A percentile compares a stretch with the other conserved stretches of the same genome.
These are phyloP conservation scores for Lophotis ruficrista DNA, from an alignment of 2,113 vertebrate genomes.

Conservation along the genomic window DNA sequence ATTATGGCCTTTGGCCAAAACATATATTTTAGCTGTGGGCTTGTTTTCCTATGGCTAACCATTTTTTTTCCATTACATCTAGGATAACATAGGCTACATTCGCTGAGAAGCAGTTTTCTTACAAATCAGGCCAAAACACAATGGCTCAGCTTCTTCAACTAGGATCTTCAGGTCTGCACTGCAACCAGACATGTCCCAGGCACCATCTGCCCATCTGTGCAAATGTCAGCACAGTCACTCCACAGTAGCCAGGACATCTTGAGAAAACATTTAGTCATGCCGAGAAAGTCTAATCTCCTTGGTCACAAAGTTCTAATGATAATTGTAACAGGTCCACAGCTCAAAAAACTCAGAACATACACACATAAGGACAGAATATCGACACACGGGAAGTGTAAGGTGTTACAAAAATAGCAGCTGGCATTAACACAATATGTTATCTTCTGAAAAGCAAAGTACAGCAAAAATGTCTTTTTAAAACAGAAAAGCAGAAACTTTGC, in stretches of 20 bases:
- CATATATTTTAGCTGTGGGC: neutral
- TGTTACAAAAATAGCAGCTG: constrained; percentile 20
- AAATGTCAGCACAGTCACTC: constrained; percentile 44
- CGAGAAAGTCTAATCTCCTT: constrained; percentile 24
- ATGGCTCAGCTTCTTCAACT: neutral
- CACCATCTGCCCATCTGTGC: constrained; percentile 36
- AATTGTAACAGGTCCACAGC: neutral
- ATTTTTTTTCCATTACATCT: neutral
- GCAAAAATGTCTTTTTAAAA: constrained; percentile 11
- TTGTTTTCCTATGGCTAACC: neutral
- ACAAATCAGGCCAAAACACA: neutral
- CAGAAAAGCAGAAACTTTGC: constrained; percentile 26
- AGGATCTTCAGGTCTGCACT: constrained; percentile 28
- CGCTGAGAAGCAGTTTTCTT: neutral
- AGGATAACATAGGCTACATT: neutral
- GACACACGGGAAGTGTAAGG: constrained; percentile 9
- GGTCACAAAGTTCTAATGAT: neutral
- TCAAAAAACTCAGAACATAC: neutral
- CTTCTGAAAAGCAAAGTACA: constrained; percentile 21
- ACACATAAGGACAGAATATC: neutral
- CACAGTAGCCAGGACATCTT: constrained; percentile 1
- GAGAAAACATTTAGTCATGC: constrained; percentile 41
- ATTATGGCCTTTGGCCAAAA: neutral
- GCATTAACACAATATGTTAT: neutral
- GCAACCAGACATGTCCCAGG: constrained; percentile 35